Conservation (phyloP, 2,888 invertebrate species). For the Gastrophysa polygoni region DNA sequence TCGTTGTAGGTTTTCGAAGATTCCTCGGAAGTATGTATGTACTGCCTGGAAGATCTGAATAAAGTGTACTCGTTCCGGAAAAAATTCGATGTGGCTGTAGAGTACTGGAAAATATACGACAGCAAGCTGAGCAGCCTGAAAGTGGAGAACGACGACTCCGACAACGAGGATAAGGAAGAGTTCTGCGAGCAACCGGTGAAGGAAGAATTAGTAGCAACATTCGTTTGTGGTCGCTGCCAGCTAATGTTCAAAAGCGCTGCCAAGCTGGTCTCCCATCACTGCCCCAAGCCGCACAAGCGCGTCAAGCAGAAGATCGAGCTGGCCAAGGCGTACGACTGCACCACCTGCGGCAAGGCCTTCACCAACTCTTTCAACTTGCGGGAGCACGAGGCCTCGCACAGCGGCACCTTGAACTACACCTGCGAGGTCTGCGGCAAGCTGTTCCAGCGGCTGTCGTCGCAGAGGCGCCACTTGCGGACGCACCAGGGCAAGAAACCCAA, state of each 20-base stretch:
- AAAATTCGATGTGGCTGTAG: conserved; percentile 43
- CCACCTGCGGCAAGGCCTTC: conserved; percentile 43
- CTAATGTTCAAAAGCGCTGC: background rate
- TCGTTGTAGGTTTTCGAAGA: conserved; percentile 30
- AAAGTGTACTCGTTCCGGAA: conserved; percentile 42
- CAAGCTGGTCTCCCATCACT: background rate
- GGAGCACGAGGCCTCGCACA: conserved; percentile 50
- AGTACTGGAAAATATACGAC: conserved; percentile 30
- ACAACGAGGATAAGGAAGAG: background rate
- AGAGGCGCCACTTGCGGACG: conserved; percentile 46
- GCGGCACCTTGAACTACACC: conserved; percentile 47
- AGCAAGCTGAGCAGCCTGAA: background rate
- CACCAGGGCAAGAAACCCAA: conserved; percentile 50
- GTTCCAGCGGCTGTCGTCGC: conserved; percentile 48
- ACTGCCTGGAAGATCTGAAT: conserved; percentile 29
- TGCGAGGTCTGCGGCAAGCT: conserved; percentile 50
- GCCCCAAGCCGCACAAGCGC: background rate
- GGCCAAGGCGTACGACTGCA: background rate
- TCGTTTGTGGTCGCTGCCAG: background rate
- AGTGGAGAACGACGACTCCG: conserved; percentile 4
- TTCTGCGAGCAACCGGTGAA: background rate
- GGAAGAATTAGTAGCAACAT: background rate
- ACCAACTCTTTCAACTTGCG: conserved; percentile 48
- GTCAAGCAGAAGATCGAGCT: background rate
- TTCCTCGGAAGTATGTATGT: conserved; percentile 27